These are phyloP conservation scores for Notamacropus eugenii DNA, from an alignment of 2,797 vertebrate genomes.

Conservation along the genomic window DNA sequence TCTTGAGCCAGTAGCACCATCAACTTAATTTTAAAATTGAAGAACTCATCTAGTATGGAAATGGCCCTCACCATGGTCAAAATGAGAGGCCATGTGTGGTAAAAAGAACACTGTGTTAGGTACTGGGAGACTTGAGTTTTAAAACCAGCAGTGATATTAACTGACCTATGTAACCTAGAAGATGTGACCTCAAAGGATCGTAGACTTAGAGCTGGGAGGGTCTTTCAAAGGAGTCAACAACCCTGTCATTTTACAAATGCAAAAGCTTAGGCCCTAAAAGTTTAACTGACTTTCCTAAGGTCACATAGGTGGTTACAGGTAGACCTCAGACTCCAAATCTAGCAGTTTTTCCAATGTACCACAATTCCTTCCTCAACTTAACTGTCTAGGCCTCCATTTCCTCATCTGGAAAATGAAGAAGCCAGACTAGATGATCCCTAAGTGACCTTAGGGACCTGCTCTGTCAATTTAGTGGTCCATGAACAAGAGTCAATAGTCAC, in stretches of 20 bases:
- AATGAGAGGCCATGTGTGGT: not conserved
- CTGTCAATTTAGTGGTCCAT: not conserved
- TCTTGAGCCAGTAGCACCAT: conserved; percentile 58
- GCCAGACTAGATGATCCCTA: not conserved
- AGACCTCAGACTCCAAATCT: not conserved
- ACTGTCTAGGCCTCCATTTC: not conserved
- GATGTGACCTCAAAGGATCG: not conserved
- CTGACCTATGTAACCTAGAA: not conserved
- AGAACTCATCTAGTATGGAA: not conserved
- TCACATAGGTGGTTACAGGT: not conserved
- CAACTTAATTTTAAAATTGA: conserved; percentile 36
- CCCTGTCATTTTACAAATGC: not conserved
- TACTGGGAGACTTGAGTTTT: not conserved
- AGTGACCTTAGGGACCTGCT: not conserved
- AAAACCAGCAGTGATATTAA: not conserved
- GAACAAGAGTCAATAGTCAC: not conserved
- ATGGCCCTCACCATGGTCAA: not conserved
- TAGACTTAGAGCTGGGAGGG: not conserved
- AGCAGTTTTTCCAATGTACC: not conserved
- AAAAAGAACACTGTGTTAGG: not conserved
- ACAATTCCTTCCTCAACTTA: too few relatives aligned
- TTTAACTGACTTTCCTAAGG: not conserved
- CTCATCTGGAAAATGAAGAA: not conserved
- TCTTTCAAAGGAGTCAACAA: not conserved
- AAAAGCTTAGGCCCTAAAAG: not conserved